Percentiles rank a stretch among this genome's conserved stretches.
Conservation (phyloP, 1,140 invertebrate species). For the Hyles vespertilio region DNA sequence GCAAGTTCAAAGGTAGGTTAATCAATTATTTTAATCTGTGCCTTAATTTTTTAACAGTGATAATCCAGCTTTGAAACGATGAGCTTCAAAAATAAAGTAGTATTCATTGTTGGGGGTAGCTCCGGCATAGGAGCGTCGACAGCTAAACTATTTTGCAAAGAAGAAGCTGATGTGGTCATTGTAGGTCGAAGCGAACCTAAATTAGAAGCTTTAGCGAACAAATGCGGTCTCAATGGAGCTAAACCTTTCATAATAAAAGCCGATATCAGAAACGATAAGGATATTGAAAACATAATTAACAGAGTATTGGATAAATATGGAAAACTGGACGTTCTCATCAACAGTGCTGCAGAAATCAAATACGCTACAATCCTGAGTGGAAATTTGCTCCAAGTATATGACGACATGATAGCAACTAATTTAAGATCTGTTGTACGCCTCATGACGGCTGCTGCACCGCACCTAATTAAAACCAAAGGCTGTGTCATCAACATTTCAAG, state of each 20-base stretch:
- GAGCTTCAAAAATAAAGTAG: slow-evolving; percentile 8
- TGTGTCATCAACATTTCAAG: slow-evolving; percentile 11
- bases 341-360: slow-evolving; percentile 7
- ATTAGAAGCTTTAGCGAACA: slow-evolving; percentile 1
- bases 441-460: neutral
- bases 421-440: slow-evolving; percentile 5
- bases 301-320: slow-evolving; percentile 5
- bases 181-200: slow-evolving; percentile 8
- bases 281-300: neutral
- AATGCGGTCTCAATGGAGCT: neutral
- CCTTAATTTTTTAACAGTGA: no score
- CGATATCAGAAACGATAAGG: slow-evolving; percentile 5
- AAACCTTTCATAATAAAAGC: slow-evolving; percentile 8
- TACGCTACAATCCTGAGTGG: neutral
- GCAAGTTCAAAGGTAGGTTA: no score
- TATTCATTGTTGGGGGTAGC: slow-evolving; percentile 11
- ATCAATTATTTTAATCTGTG: no score
- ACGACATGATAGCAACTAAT: slow-evolving; percentile 11
- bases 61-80: neutral
- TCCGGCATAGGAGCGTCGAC: slow-evolving; percentile 12
- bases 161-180: slow-evolving; percentile 7
- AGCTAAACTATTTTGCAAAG: slow-evolving; percentile 9
- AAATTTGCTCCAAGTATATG: slow-evolving; percentile 3
- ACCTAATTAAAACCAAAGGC: slow-evolving; percentile 6
- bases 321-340: slow-evolving; percentile 12